Percentiles rank a stretch among this genome's conserved stretches.
phyloP scores from a whole-genome alignment of 2,113 vertebrate genomes.

The Telmatochromis sp. region DNA sequence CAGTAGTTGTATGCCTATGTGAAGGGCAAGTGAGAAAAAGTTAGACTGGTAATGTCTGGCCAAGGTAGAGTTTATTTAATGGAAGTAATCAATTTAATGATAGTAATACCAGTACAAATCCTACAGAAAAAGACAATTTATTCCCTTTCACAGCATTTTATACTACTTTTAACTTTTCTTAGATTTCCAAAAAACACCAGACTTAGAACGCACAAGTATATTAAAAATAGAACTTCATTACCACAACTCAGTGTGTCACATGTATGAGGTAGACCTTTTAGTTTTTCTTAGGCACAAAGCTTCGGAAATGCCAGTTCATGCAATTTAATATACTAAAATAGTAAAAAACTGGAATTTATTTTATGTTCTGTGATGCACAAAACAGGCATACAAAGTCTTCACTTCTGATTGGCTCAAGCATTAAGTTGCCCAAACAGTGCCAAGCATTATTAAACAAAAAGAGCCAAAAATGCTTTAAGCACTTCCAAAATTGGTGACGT shows the following conservation, averaged over 20 bases:
- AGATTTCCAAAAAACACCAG: neutral
- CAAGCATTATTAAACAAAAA: neutral
- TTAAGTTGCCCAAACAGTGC: neutral
- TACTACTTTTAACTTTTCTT: neutral
- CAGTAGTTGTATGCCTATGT: conserved; percentile 86
- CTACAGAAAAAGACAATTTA: neutral
- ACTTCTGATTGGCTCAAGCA: neutral
- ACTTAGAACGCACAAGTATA: fast-evolving
- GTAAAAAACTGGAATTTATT: neutral
- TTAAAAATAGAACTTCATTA: neutral
- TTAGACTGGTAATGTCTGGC: neutral
- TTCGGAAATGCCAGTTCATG: neutral
- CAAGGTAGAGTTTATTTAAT: neutral
- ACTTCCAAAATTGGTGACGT: neutral
- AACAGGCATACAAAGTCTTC: neutral
- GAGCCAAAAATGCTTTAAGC: neutral
- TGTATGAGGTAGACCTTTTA: neutral
- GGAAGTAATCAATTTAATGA: neutral
- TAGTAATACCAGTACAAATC: neutral
- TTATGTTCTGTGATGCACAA: neutral
- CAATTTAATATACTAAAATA: neutral
- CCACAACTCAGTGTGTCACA: neutral
- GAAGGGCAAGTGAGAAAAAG: neutral
- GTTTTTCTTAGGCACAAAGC: neutral
- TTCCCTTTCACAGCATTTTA: neutral